A percentile compares a stretch with the other conserved stretches of the same genome.
Conservation (phyloP, 2,797 vertebrate species). For the Sciaenops ocellatus region DNA sequence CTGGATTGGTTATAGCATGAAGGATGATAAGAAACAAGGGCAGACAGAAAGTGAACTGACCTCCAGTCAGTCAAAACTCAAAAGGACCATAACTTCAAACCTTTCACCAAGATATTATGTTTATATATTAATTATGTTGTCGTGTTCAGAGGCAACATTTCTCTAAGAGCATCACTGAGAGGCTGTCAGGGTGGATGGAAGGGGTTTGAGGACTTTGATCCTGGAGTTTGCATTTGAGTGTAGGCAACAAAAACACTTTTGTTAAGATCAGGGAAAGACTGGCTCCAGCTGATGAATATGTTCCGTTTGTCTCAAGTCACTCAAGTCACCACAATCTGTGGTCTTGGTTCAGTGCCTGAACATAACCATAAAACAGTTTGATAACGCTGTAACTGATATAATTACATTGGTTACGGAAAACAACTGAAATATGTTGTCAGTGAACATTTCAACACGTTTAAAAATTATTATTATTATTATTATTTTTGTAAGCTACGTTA, state of each 20-base stretch:
- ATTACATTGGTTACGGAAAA: too few relatives aligned
- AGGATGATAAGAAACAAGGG: background rate
- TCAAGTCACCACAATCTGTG: background rate
- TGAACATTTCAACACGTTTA: too few relatives aligned
- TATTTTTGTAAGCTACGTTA: too few relatives aligned
- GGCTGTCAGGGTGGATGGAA: background rate
- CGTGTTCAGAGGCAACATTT: background rate
- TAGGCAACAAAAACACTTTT: background rate
- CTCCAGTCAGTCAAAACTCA: background rate
- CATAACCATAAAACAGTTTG: too few relatives aligned
- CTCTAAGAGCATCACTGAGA: background rate
- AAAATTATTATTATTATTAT: too few relatives aligned
- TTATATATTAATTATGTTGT: background rate
- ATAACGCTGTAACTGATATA: too few relatives aligned
- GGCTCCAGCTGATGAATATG: background rate
- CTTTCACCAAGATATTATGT: background rate
- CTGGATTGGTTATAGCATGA: background rate
- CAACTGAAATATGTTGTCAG: too few relatives aligned
- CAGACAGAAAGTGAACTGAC: too few relatives aligned
- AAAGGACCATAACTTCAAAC: background rate
- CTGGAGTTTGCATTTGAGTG: background rate
- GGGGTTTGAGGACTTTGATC: background rate
- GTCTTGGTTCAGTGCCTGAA: too few relatives aligned
- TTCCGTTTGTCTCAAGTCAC: background rate
- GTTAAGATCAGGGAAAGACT: background rate